These are phyloP conservation scores for Mesochorus sp. DNA, from an alignment of 2,888 invertebrate genomes.

Conservation along the genomic window DNA sequence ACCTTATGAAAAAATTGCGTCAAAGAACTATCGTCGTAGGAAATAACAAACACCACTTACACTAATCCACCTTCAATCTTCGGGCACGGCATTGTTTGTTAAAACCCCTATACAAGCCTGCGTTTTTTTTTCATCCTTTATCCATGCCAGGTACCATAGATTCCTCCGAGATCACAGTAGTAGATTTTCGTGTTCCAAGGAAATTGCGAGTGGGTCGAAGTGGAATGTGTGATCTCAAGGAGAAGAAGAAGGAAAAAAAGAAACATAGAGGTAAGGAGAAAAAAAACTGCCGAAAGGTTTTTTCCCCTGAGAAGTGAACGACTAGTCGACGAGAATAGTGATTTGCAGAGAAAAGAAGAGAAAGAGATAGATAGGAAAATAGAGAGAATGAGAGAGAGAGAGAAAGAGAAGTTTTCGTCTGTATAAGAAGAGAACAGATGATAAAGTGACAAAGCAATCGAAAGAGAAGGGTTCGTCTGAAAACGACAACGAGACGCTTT, in stretches of 20 bases:
- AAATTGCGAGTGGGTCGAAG: slow-evolving; percentile 1
- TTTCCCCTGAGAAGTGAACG: neutral
- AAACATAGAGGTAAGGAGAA: too few species aligned
- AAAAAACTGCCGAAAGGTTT: slow-evolving; percentile 19
- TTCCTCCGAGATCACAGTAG: neutral
- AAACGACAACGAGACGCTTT: slow-evolving; percentile 50
- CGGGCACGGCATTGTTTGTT: too few species aligned
- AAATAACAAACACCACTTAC: too few species aligned
- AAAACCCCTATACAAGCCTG: neutral
- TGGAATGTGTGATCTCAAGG: neutral
- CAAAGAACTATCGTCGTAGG: too few species aligned
- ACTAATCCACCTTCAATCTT: too few species aligned
- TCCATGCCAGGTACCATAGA: neutral
- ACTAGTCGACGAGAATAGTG: slow-evolving; percentile 14
- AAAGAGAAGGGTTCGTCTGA: slow-evolving; percentile 46
- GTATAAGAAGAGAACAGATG: slow-evolving; percentile 21
- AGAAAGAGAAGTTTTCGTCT: neutral
- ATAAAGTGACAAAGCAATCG: slow-evolving; percentile 51
- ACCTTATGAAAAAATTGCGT: too few species aligned
- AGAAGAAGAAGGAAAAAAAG: too few species aligned
- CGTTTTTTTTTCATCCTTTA: neutral
- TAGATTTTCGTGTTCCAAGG: slow-evolving; percentile 18
- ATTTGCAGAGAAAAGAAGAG: slow-evolving; percentile 25
- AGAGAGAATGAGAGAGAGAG: slow-evolving; percentile 10
- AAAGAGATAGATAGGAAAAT: slow-evolving; percentile 2